Evolutionary conservation across 2,888 invertebrate species (phyloP).

Genomic region (Caenorhabditis drosophilae): DNA sequence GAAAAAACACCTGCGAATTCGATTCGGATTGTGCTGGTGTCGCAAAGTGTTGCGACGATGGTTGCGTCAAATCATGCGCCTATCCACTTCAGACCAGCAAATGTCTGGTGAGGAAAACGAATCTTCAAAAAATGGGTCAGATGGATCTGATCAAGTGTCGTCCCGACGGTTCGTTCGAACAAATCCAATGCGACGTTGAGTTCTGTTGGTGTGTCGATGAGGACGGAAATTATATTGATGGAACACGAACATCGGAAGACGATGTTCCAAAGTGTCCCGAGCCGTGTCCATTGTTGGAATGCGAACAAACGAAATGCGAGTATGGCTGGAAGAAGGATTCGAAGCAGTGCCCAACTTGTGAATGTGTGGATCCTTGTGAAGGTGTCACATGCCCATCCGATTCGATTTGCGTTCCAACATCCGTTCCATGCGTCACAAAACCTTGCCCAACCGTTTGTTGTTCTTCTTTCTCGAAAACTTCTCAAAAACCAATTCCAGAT

Average conservation of each 20-base stretch:
- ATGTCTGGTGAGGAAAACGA: slow-evolving; percentile 58
- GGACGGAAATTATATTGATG: slow-evolving; percentile 56
- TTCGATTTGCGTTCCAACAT: slow-evolving; percentile 55
- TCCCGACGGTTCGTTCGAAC: slow-evolving; percentile 58
- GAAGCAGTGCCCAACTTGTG: slow-evolving; percentile 59
- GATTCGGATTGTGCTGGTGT: slow-evolving; percentile 61
- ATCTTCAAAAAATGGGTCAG: slow-evolving; percentile 51
- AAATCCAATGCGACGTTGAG: slow-evolving; percentile 57
- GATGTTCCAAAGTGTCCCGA: slow-evolving; percentile 50
- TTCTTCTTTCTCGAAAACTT: no score
- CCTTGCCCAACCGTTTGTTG: slow-evolving; percentile 49
- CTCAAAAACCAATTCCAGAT: no score
- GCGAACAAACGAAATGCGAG: slow-evolving; percentile 39
- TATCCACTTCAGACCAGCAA: slow-evolving; percentile 53
- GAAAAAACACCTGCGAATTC: slow-evolving; percentile 45
- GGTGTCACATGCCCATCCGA: slow-evolving; percentile 53
- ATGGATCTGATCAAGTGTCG: slow-evolving; percentile 49
- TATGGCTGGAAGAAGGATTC: slow-evolving; percentile 60
- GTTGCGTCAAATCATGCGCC: slow-evolving; percentile 55
- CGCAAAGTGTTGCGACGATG: slow-evolving; percentile 65
- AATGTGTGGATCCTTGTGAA: slow-evolving; percentile 61
- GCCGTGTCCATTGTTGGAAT: slow-evolving; percentile 20
- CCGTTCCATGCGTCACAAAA: slow-evolving; percentile 48
- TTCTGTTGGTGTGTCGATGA: slow-evolving; percentile 65
- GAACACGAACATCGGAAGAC: slow-evolving; percentile 51